Base-by-base conservation (phyloP, 2,888 invertebrate genomes). In the Tetropium fuscum region DNA sequence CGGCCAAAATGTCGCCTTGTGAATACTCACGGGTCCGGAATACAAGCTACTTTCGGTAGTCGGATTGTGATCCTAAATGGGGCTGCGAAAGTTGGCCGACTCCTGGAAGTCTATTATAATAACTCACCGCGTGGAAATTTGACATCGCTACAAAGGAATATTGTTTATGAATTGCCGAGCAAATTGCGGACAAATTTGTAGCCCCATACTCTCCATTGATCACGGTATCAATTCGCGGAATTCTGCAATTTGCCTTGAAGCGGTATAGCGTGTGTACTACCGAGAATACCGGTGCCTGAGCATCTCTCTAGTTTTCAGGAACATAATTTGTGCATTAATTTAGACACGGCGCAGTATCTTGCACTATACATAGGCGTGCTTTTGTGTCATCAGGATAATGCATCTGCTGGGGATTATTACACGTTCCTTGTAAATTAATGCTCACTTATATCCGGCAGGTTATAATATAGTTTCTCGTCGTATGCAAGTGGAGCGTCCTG, bases 311-410 rank as follows among this genome's bases (percentile, higher is more conserved):
- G 27, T 27, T 16, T 40, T 51, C 51, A 10, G 2, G 25, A 40
- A 51, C 51, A 40, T 13, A 38, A 51, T 40, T 51, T 27, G n/a
- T 51, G 51, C 51, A 51, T 51, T 51, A 51, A 51, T 51, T 51
- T 51, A 51, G 51, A 51, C 51, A 22, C 32, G 11, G 16, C 27
- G 5, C 6, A 27, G 27, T 38, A 27, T 27, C 36, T 8, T 40
- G 40, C 38, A 51, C 40, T 13, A 30, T 15, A 34, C 13, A 27
- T 22, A 13, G 32, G 40, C 13, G 6, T 15, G 38, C 38, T 40
- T n/a, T 40, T 25, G 51, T 51, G 38, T 38, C 34, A 15, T 6
- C 16, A 11, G 47, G 22, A 20, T 49, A 51, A 51, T 51, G 51
- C 51, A 51, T 40, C 25, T 51, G 51, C 40, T 27, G 11, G 8